Base-by-base conservation (phyloP, 2,888 invertebrate genomes). In the Ormia ochracea region DNA sequence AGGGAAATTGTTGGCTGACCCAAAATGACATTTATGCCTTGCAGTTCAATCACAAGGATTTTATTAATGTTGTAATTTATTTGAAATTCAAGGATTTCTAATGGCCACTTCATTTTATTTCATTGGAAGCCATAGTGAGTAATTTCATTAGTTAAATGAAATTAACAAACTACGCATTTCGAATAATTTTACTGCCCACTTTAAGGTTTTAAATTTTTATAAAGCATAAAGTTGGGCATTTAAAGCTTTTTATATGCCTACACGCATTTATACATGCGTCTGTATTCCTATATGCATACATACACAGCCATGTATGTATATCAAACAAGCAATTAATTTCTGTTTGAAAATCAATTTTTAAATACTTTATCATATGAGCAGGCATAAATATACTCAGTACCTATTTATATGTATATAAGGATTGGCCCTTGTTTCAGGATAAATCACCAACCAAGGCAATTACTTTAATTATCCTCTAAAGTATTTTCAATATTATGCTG, bases 391-490 rank as follows among this genome's bases (percentile, higher is more conserved):
- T n/a, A n/a, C n/a, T n/a, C n/a, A n/a, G n/a, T n/a, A n/a, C n/a
- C n/a, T n/a, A 50, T 6, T n/a, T 26, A 26, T 19, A 54, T 21
- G 14, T 10, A 23, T 23, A 23, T 31, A 68, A 38, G 58, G 19
- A 68, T 76, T 70, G 48, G 56, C 70, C 41, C 45, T 75, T 70
- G 54, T 21, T 26, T 21, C 66, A 43, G 54, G 9, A 79, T 69
- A 75, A 79, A 75, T 75, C 70, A 77, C 80, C 68, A 81, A 74
- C 73, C 69, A 74, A 66, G 66, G 78, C 78, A 81, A 81, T 75
- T 81, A 76, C 78, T 81, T 78, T 81, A 81, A 81, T 81, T 81
- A 78, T 81, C 69, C 81, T 76, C 72, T 76, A 78, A 81, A 81
- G 76, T 73, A 76, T 75, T 70, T 69, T 50, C 68, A 66, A 69